These are phyloP conservation scores for Leucoptera coffeella DNA, from an alignment of 2,888 invertebrate genomes.

Conservation along the genomic window DNA sequence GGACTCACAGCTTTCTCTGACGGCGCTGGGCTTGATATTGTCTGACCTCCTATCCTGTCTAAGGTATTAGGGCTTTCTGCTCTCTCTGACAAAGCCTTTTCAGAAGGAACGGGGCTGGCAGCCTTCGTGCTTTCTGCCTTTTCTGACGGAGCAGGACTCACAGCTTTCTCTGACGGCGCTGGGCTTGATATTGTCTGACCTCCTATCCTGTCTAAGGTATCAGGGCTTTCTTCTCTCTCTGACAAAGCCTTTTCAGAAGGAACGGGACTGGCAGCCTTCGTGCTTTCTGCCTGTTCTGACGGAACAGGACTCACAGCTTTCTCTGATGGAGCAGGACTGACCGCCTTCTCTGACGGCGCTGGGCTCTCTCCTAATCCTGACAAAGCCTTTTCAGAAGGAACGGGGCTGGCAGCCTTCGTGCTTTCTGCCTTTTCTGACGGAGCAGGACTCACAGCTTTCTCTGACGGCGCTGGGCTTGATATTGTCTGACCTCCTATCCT, in stretches of 20 bases:
- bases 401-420: neutral
- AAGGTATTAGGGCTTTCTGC: neutral
- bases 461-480: no score
- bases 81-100: neutral
- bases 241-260: neutral
- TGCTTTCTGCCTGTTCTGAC: neutral
- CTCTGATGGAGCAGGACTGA: no score
- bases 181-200: no score
- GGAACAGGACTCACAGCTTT: neutral
- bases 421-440: constrained; percentile 5
- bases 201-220: no score
- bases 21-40: neutral
- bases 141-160: neutral
- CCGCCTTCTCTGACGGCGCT: neutral
- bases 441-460: constrained; percentile 2
- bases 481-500: no score
- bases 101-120: neutral
- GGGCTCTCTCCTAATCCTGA: neutral
- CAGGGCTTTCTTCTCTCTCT: neutral
- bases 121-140: neutral
- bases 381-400: neutral
- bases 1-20: neutral
- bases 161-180: neutral
- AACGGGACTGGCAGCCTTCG: neutral
- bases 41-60: neutral